Conservation (phyloP, 2,888 invertebrate genomes). For the Lysandra bellargus region DNA sequence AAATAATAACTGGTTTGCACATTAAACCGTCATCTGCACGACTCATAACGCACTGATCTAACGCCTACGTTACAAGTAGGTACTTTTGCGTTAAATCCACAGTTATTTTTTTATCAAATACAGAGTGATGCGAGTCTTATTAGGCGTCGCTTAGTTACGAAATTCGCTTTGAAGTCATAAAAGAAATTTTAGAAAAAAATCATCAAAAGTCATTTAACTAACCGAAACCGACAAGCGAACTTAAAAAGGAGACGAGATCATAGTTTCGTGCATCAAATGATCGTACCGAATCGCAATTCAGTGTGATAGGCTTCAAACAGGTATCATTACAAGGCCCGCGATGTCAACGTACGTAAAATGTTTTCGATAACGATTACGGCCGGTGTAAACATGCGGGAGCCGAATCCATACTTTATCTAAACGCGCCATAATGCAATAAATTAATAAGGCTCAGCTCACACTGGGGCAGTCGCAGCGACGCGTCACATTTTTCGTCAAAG, state of each 20-base stretch:
- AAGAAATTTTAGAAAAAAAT: no score
- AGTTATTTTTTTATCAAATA: no score
- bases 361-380: constrained; percentile 53
- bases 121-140: no score
- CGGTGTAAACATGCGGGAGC: constrained; percentile 49
- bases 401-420: constrained; percentile 62
- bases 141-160: no score
- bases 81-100: not conserved
- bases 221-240: no score
- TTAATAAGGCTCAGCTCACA: no score
- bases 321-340: constrained; percentile 33
- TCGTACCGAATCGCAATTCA: not conserved
- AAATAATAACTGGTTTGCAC: not conserved
- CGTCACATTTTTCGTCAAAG: no score
- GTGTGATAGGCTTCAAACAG: not conserved
- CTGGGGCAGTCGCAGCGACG: no score
- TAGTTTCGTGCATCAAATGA: not conserved
- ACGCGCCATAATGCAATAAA: constrained; percentile 52
- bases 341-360: constrained; percentile 55
- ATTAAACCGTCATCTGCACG: not conserved
- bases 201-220: no score
- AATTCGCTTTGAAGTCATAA: no score
- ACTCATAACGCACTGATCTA: not conserved
- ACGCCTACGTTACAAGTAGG: not conserved
- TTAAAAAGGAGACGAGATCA: no score